These are phyloP conservation scores for Caloenas nicobarica DNA, from an alignment of 2,113 vertebrate genomes.

Conservation along the genomic window DNA sequence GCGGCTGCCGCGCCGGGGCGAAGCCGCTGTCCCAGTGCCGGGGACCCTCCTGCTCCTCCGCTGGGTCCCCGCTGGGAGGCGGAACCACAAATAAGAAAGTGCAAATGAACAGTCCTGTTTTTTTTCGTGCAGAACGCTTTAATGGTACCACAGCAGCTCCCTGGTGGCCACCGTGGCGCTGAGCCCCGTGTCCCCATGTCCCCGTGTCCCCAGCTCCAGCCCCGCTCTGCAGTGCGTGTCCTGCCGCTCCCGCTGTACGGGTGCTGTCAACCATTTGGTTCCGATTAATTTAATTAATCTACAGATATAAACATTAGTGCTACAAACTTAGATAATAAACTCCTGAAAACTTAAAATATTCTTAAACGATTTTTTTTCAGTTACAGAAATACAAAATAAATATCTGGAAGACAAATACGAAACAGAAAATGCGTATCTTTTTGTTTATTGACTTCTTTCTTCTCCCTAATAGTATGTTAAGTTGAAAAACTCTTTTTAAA, in stretches of 20 bases:
- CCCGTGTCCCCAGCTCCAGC: too few relatives aligned
- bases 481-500: conserved; percentile 1
- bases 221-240: too few relatives aligned
- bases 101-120: not conserved
- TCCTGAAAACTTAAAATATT: not conserved
- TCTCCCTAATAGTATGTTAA: not conserved
- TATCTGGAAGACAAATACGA: conserved; percentile 36
- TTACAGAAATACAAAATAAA: conserved; percentile 62
- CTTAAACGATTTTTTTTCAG: not conserved
- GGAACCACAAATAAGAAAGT: not conserved
- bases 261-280: accelerated
- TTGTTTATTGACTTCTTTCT: not conserved
- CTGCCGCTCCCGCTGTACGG: too few relatives aligned
- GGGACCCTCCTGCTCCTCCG: not conserved
- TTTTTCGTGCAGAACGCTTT: conserved; percentile 42
- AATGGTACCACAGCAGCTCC: not conserved
- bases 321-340: not conserved
- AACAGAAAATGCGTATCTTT: not conserved
- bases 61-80: too few relatives aligned
- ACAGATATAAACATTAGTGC: not conserved
- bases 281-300: not conserved
- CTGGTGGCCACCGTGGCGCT: too few relatives aligned
- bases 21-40: not conserved
- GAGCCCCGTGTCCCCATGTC: too few relatives aligned
- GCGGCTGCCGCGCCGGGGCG: not conserved